Base-by-base conservation (phyloP, 1,140 invertebrate species). In the Drosophila busckii region DNA sequence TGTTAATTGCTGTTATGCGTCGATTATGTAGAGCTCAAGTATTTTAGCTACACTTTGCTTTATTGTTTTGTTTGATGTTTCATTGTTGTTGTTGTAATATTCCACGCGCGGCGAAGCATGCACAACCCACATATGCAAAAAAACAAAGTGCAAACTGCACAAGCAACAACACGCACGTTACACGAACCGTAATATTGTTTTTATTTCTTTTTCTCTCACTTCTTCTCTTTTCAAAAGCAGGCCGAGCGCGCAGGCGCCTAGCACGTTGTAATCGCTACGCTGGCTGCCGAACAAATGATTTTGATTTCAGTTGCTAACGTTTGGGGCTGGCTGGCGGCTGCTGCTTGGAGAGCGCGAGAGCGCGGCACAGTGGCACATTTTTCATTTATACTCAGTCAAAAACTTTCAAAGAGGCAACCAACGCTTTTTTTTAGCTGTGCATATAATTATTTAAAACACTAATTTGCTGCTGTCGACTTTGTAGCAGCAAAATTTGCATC, bases 241-340 rank as follows among this genome's bases (percentile, higher is more conserved):
- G 53, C 50, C 49, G 38, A 80, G 75, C 75, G 75, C 75, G 76
- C 75, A 75, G 61, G 75, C 75, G 76, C 60, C 64, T 45, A 65
- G 55, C 69, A 82, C 75, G 75, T 75, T 66, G n/a, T 28, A 58
- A 32, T 82, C 46, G 59, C 65, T 69, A 52, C 69, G 64, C 55
- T 45, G 61, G 50, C 69, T 58, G 55, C 40, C 23, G 25, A 65
- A 62, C 69, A 61, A 82, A 75, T 82, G 69, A 64, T 56, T 46
- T 53, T 15, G 42, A 29, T 20, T 26, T 62, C 25, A 45, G 40
- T 45, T 37, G 31, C 20, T 9, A 38, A 12, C 40, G n/a, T n/a
- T n/a, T n/a, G n/a, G n/a, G n/a, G n/a, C n/a, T n/a, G n/a, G n/a
- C n/a, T n/a, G n/a, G n/a, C n/a, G n/a, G n/a, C n/a, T n/a, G n/a